A percentile compares a stretch with the other conserved stretches of the same genome.
These are phyloP conservation scores for rat (Rattus norvegicus) DNA, from an alignment of 2,113 vertebrate species.

Conservation along the genomic window DNA sequence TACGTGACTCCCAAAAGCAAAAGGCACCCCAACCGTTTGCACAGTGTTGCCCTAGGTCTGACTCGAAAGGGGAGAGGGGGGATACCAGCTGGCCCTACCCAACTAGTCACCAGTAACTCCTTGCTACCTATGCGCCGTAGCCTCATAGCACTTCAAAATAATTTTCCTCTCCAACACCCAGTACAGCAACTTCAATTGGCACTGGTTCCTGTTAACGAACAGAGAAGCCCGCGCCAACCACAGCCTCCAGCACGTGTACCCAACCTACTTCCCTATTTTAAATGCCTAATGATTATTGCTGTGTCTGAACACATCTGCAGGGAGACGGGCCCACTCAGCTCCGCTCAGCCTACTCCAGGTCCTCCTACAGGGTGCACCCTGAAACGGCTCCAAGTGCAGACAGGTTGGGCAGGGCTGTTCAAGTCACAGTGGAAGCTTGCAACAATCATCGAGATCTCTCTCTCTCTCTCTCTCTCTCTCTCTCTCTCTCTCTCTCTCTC, in stretches of 20 bases:
- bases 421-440: conserved; percentile 81
- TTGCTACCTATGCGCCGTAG: neutral
- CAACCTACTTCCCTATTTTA: conserved; percentile 76
- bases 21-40: neutral
- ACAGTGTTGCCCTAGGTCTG: neutral
- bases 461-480: conserved; percentile 77
- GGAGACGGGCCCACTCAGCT: conserved; percentile 80
- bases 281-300: conserved; percentile 72
- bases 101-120: neutral
- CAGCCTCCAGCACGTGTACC: conserved; percentile 13
- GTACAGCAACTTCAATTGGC: conserved; percentile 32
- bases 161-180: conserved; percentile 24
- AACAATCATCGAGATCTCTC: conserved; percentile 85
- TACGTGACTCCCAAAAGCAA: neutral
- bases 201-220: conserved; percentile 63
- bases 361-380: conserved; percentile 81
- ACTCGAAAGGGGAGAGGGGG: neutral
- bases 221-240: conserved; percentile 49
- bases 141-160: neutral
- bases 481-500: conserved; percentile 72
- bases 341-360: conserved; percentile 85
- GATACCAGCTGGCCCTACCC: neutral
- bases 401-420: conserved; percentile 87
- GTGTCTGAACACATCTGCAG: conserved; percentile 75
- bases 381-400: conserved; percentile 84